Evolutionary conservation across 1,140 invertebrate genomes (phyloP), one percentile per base, ranked within the genome.

Genomic region (Musca vetustissima): DNA sequence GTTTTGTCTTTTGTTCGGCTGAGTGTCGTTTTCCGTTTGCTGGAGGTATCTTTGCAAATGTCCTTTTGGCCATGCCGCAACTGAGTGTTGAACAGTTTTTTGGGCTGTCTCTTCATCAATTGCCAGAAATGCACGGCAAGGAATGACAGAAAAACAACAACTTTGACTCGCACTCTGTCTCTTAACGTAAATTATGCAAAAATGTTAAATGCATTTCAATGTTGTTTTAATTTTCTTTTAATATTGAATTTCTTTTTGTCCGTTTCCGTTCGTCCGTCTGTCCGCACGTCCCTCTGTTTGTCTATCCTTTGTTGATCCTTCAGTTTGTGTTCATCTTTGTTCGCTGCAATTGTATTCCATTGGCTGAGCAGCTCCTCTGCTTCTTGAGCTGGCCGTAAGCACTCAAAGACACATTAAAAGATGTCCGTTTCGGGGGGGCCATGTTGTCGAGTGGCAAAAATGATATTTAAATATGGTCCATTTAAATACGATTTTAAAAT

Each of bases 221-320:
- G 57, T 61, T 61, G 57, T 61, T 61, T 61, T 61, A 61, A 61
- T 61, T 61, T 61, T 61, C 57, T 61, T 61, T 61, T 61, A 61
- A 61, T 61, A 61, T 61, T 61, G 57, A 17, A 61, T 61, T 61
- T 61, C 22, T 36, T 32, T 61, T 61, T 61, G n/a, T 21, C 36
- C 13, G 14, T 36, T 32, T 32, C 22, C 17, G 57, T 61, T 21
- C 57, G 28, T 28, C 28, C 8, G 28, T 28, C n/a, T 61, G 57
- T 61, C n/a, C n/a, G n/a, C n/a, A n/a, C n/a, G n/a, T n/a, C n/a
- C n/a, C n/a, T n/a, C n/a, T n/a, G n/a, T n/a, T n/a, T n/a, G n/a
- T n/a, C n/a, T n/a, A n/a, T n/a, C 57, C 19, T 61, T n/a, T 36
- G 57, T 61, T 61, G 57, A 13, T 9, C 6, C 36, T 43, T 43